Base-by-base conservation (phyloP, 2,888 invertebrate genomes). In the Anthrax anthrax region DNA sequence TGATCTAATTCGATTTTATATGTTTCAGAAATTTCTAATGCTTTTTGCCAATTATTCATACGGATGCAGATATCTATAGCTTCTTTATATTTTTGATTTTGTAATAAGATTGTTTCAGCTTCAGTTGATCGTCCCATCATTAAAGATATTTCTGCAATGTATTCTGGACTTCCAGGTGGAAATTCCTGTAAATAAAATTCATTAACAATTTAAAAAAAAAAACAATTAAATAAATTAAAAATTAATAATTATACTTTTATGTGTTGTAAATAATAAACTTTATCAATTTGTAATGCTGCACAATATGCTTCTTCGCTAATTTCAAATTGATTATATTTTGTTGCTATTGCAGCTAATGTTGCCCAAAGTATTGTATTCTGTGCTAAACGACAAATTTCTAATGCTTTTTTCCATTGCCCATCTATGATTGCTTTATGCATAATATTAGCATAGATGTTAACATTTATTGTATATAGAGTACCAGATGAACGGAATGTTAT, bases 281-380 rank as follows among this genome's bases (percentile, higher is more conserved):
- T 89, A 58, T 90, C 84, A 48, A 77, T 81, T 67, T 88, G 81
- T 56, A 82, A 75, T n/a, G 92, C 82, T 12, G 87, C 85, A 10
- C 94, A 87, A 64, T 91, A 98, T 0, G 95, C 91, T 60, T 95
- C 88, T 70, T 97, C 96, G 16, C 96, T 94, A 8, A 91, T 83
- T 48, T 83, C 79, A 45, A 94, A 67, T 57, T 95, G 86, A 61
- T 84, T 84, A 50, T 83, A 80, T 54, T 88, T 83, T 47, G 88
- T 86, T 1, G 97, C 84, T 63, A 95, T 74, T 0, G 91, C 90
- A 0, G 96, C 97, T 55, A 97, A 72, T 54, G 90, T 90, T 0
- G 94, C 88, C 97, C 97, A 98, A 16, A 95, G 70, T n/a, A 78
- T 78, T 48, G 73, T 72, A 53, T 76, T 77, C 63, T 66, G 64